phyloP scores from a whole-genome alignment of 2,888 invertebrate genomes.

The Selenia dentaria region DNA sequence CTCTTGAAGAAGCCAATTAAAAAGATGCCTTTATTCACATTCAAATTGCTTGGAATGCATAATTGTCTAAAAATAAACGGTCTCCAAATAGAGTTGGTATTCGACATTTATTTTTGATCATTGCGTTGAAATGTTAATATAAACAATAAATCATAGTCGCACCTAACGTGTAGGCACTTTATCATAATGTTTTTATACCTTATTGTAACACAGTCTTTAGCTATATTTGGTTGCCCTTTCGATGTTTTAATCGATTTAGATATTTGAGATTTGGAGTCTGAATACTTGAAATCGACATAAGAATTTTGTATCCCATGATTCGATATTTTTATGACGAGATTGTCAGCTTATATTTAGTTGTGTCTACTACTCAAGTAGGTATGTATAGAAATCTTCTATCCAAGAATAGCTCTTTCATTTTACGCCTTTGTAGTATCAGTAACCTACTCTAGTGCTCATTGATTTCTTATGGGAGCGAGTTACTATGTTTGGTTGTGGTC shows the following conservation, averaged over 20 bases:
- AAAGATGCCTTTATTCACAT: background rate
- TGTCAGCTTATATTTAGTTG: too few relatives aligned
- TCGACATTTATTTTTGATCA: background rate
- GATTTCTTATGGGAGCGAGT: background rate
- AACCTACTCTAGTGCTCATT: background rate
- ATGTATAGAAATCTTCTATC: too few relatives aligned
- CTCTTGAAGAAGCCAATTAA: background rate
- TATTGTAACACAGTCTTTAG: background rate
- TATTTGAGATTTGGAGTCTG: background rate
- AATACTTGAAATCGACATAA: background rate
- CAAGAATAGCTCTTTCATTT: too few relatives aligned
- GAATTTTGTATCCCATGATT: too few relatives aligned
- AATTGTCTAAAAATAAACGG: constrained; percentile 9
- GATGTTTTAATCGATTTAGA: background rate
- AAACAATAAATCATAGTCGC: constrained; percentile 9
- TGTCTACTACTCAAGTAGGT: too few relatives aligned
- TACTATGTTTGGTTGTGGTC: constrained; percentile 38
- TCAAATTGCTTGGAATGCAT: background rate
- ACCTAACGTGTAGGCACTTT: constrained; percentile 7
- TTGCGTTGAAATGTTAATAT: constrained; percentile 13
- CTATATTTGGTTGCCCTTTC: constrained; percentile 1
- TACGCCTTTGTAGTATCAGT: too few relatives aligned
- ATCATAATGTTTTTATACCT: constrained; percentile 9
- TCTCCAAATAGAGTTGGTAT: constrained; percentile 7
- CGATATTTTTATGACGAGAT: too few relatives aligned